A percentile compares a stretch with the other conserved stretches of the same genome.
Evolutionary conservation across 2,113 vertebrate genomes (phyloP).

Genomic region (Arenaria interpres): DNA sequence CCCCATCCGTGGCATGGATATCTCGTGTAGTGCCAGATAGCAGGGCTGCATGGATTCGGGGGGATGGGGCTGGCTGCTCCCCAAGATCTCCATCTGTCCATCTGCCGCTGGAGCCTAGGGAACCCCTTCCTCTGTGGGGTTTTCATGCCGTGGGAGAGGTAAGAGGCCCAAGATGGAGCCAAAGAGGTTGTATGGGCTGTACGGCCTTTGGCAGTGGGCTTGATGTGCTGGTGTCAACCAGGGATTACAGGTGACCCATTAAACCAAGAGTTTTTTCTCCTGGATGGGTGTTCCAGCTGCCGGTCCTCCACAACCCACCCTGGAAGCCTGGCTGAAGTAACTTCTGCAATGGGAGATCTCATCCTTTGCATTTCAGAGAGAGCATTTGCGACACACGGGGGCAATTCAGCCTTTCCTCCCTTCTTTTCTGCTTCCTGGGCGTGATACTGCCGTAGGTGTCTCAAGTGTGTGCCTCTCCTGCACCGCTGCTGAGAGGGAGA

Average conservation of each 20-base stretch:
- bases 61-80: not conserved
- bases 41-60: accelerated
- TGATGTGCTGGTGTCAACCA: not conserved
- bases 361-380: not conserved
- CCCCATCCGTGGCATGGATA: not conserved
- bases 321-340: not conserved
- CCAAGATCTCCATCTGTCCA: not conserved
- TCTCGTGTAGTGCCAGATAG: accelerated
- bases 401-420: not conserved
- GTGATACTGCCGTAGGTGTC: not conserved
- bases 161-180: not conserved
- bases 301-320: not conserved
- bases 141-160: not conserved
- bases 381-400: accelerated
- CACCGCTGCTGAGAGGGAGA: not conserved
- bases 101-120: not conserved
- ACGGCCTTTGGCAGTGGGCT: not conserved
- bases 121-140: not conserved
- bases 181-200: too few species aligned
- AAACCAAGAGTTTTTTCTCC: not conserved
- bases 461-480: not conserved
- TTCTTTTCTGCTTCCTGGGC: not conserved
- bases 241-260: not conserved
- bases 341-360: not conserved
- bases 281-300: accelerated